Conservation (phyloP, 2,888 invertebrate species). For the Dascillus cervinus region DNA sequence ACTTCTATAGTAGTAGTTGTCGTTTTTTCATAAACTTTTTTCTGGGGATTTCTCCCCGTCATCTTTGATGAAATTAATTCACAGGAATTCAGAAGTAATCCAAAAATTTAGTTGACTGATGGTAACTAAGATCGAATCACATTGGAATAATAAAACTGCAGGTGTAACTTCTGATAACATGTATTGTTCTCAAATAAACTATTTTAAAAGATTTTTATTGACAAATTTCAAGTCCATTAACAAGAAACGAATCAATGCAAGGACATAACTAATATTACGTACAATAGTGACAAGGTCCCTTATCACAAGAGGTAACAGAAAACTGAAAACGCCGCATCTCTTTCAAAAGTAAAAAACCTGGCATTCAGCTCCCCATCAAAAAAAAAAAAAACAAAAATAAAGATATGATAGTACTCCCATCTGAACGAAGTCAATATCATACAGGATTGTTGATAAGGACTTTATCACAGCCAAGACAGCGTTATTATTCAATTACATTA, state of each 20-base stretch:
- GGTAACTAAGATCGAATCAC: too few species aligned
- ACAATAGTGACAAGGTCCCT: conserved; percentile 43
- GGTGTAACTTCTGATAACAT: conserved; percentile 17
- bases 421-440: conserved; percentile 52
- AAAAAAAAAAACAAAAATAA: too few species aligned
- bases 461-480: conserved; percentile 45
- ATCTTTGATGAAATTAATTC: too few species aligned
- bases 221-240: conserved; percentile 25
- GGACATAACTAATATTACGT: conserved; percentile 28
- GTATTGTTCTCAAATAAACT: conserved; percentile 21
- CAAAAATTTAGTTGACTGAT: too few species aligned
- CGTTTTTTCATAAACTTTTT: too few species aligned
- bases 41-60: too few species aligned
- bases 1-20: too few species aligned
- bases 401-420: conserved; percentile 50
- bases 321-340: conserved; percentile 6
- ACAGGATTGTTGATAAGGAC: conserved; percentile 46
- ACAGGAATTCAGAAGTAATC: too few species aligned
- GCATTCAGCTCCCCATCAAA: conserved; percentile 10
- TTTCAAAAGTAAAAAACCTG: conserved; percentile 12
- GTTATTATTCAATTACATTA: too few species aligned
- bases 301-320: conserved; percentile 31
- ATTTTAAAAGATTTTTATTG: conserved; percentile 22
- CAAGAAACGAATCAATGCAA: conserved; percentile 28
- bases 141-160: too few species aligned